Percentiles rank a stretch among this genome's conserved stretches.
phyloP scores from a whole-genome alignment of 2,888 invertebrate species.

The Dusona sp. region DNA sequence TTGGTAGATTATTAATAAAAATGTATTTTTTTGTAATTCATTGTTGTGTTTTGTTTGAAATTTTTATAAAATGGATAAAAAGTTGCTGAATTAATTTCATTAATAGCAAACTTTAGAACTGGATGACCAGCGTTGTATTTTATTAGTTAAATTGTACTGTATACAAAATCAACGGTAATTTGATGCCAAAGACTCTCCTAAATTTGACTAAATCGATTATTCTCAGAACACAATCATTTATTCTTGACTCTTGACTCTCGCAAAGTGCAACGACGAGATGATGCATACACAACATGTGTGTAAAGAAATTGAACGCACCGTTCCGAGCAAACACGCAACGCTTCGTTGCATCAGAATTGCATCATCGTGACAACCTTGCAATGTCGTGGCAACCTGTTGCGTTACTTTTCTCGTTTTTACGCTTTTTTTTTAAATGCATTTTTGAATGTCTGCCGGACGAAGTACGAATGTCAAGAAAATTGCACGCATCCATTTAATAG shows the following conservation, averaged over 20 bases:
- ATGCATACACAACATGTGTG: conserved; percentile 22
- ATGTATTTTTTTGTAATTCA: background rate
- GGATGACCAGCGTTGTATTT: background rate
- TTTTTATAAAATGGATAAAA: background rate
- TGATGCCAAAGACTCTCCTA: background rate
- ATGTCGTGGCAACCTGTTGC: conserved; percentile 72
- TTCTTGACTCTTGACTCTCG: conserved; percentile 19
- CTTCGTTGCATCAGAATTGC: conserved; percentile 72
- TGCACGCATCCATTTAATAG: background rate
- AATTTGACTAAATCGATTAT: conserved; percentile 1
- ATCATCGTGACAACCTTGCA: conserved; percentile 75
- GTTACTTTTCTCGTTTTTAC: conserved; percentile 39
- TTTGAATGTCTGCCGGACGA: background rate
- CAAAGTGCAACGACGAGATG: conserved; percentile 42
- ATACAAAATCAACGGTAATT: conserved; percentile 1
- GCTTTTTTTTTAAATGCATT: conserved; percentile 11
- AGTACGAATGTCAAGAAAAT: background rate
- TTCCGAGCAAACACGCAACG: conserved; percentile 49
- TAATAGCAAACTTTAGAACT: background rate
- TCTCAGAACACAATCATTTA: conserved; percentile 5
- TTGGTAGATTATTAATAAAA: background rate
- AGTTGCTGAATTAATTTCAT: background rate
- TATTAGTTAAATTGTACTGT: background rate
- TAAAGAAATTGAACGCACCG: conserved; percentile 55
- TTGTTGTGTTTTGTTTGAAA: background rate